These are phyloP conservation scores for Carollia perspicillata DNA, from an alignment of 2,113 vertebrate genomes.

Conservation along the genomic window DNA sequence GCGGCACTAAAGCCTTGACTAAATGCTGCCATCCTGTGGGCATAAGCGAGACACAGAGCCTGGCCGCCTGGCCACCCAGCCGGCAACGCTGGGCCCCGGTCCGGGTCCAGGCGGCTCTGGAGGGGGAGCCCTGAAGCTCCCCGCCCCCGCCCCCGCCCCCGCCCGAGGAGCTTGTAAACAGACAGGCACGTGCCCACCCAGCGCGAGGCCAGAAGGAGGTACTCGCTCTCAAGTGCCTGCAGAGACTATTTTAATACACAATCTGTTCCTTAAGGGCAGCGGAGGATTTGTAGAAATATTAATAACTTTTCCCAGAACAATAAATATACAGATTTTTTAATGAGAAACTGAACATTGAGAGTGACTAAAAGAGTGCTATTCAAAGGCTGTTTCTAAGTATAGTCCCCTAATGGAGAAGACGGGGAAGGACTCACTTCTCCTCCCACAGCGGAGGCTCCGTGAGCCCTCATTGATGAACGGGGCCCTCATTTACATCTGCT, in stretches of 20 bases:
- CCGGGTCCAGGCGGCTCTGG: neutral
- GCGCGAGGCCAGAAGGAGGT: neutral
- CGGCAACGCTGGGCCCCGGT: neutral
- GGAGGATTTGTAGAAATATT: conserved; percentile 8
- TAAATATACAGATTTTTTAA: neutral
- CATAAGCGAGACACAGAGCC: neutral
- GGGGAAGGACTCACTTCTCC: neutral
- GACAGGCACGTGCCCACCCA: fast-evolving
- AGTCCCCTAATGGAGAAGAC: conserved; percentile 24
- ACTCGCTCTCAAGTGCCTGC: neutral
- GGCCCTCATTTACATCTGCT: neutral
- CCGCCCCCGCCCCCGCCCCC: neutral
- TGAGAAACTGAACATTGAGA: conserved; percentile 55
- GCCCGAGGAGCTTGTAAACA: fast-evolving
- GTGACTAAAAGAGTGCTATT: conserved; percentile 11
- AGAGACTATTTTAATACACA: neutral
- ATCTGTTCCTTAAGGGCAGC: neutral
- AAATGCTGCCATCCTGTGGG: conserved; percentile 79
- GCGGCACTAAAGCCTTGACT: conserved; percentile 13
- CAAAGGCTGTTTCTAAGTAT: conserved; percentile 34
- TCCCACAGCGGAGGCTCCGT: neutral
- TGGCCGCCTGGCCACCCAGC: neutral
- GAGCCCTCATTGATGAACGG: neutral
- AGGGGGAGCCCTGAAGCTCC: neutral
- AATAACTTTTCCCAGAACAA: conserved; percentile 25